Conservation (phyloP, 2,113 vertebrate species). For the Sardina pilchardus region DNA sequence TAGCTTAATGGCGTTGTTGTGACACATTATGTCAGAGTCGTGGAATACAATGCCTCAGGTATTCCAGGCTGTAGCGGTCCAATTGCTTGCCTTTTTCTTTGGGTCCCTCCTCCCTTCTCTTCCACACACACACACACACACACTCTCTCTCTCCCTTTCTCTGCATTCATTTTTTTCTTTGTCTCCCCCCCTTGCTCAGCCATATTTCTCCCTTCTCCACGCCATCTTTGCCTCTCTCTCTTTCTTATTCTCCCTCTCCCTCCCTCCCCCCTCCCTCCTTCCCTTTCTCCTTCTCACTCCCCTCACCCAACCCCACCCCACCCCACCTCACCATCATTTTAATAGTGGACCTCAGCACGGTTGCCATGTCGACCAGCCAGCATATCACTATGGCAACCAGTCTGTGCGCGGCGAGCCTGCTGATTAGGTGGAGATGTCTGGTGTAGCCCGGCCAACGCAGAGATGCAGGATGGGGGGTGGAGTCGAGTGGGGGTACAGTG, state of each 20-base stretch:
- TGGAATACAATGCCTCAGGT: conserved; percentile 54
- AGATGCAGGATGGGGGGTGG: conserved; percentile 55
- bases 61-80: conserved; percentile 34
- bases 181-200: conserved; percentile 16
- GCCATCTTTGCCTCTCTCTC: conserved; percentile 45
- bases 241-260: conserved; percentile 56
- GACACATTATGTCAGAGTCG: conserved; percentile 56
- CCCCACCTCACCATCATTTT: conserved; percentile 85
- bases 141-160: conserved; percentile 33
- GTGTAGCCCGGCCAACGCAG: conserved; percentile 73
- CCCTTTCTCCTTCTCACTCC: conserved; percentile 35
- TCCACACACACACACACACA: not conserved
- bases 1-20: conserved; percentile 68
- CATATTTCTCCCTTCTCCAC: conserved; percentile 48
- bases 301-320: conserved; percentile 66
- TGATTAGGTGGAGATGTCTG: conserved; percentile 82
- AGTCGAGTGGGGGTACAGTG: conserved; percentile 55
- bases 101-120: conserved; percentile 38
- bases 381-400: conserved; percentile 97
- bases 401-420: conserved; percentile 88
- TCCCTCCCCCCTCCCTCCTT: conserved; percentile 27
- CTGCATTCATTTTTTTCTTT: conserved; percentile 54
- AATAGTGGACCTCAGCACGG: conserved; percentile 97
- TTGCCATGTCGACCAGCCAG: conserved; percentile 99
- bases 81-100: conserved; percentile 39